A percentile compares a stretch with the other conserved stretches of the same genome.
Evolutionary conservation across 2,797 vertebrate genomes (phyloP).

Genomic region (Microctenopoma lineatum): DNA sequence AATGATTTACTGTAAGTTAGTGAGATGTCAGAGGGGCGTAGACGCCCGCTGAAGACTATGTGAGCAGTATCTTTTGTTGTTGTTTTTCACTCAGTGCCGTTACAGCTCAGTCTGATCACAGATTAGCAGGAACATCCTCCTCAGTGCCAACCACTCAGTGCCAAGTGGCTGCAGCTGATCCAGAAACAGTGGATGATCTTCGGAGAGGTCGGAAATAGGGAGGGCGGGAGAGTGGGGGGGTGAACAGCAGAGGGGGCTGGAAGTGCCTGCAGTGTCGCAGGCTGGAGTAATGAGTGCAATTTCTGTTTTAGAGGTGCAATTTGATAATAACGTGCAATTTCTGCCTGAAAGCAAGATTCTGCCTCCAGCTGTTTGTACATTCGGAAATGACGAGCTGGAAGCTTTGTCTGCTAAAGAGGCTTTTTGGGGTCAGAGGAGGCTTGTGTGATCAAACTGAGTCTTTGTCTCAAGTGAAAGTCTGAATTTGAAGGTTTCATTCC

Average conservation of each 20-base stretch:
- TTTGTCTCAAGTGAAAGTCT: not conserved
- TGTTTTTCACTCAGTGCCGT: conserved; percentile 68
- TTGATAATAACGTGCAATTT: conserved; percentile 69
- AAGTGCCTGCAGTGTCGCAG: conserved; percentile 12
- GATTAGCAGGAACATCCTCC: conserved; percentile 53
- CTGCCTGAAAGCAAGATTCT: conserved; percentile 45
- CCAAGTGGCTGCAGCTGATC: conserved; percentile 61
- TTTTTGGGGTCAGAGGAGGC: conserved; percentile 16
- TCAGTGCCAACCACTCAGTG: conserved; percentile 74
- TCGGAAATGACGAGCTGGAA: not conserved
- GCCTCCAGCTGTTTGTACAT: conserved; percentile 6
- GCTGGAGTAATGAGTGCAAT: conserved; percentile 55
- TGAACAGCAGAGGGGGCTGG: conserved; percentile 6
- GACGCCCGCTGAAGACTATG: not conserved
- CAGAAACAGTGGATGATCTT: conserved; percentile 44
- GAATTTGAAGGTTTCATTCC: conserved; percentile 2
- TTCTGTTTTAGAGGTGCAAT: conserved; percentile 59
- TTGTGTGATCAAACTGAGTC: conserved; percentile 1
- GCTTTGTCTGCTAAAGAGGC: conserved; percentile 9
- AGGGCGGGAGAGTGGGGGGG: not conserved
- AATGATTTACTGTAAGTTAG: not conserved
- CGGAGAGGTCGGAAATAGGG: not conserved
- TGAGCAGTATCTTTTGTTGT: conserved; percentile 15
- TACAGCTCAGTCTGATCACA: conserved; percentile 60
- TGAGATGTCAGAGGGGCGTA: not conserved